These are phyloP conservation scores for Charina bottae DNA, from an alignment of 2,113 vertebrate genomes.

Conservation along the genomic window DNA sequence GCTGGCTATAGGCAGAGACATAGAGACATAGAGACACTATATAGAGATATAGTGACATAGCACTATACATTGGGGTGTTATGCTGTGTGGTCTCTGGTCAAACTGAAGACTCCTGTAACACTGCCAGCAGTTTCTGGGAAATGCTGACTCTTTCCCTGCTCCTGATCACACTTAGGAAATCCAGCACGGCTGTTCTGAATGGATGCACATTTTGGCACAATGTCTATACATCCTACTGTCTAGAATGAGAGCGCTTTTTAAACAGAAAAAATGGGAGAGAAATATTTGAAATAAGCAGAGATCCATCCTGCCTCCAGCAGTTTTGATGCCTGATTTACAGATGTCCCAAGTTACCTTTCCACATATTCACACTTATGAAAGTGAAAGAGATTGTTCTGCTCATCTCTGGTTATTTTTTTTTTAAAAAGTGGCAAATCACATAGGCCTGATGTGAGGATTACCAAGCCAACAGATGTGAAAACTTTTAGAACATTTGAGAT, in stretches of 20 bases:
- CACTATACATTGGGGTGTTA: not conserved
- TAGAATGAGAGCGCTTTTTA: not conserved
- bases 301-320: not conserved
- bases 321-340: not conserved
- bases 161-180: not conserved
- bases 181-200: not conserved
- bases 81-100: not conserved
- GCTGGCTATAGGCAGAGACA: not conserved
- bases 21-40: too few species aligned
- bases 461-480: not conserved
- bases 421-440: not conserved
- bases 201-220: not conserved
- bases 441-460: not conserved
- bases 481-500: not conserved
- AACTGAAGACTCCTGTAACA: not conserved
- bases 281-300: not conserved
- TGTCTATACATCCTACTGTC: not conserved
- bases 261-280: not conserved
- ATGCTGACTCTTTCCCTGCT: not conserved
- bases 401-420: not conserved
- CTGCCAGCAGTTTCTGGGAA: not conserved
- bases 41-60: too few species aligned
- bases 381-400: not conserved
- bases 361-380: not conserved
- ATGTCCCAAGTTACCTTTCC: not conserved